Base-by-base conservation (phyloP, 2,113 vertebrate genomes). In the Triplophysa tibetana region DNA sequence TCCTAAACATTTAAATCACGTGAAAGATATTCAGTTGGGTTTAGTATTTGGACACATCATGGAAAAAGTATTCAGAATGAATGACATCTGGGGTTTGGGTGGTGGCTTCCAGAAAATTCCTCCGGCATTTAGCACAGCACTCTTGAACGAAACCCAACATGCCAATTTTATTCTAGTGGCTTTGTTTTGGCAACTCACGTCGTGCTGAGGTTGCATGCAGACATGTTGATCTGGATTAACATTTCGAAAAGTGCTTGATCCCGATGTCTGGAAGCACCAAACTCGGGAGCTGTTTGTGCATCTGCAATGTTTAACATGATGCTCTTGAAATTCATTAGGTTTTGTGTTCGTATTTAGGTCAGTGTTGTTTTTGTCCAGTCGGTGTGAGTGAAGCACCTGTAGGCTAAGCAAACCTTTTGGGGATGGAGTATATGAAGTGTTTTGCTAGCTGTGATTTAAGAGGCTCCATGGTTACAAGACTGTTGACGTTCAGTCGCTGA, bases 381-480 rank as follows among this genome's bases (percentile, higher is more conserved):
- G 8, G 19, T 58, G 19, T 58, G 4, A 52, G 14, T 52, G 50
- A 70, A 21, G 69, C 19, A 38, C 50, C 62, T 50, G 41, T 56
- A 26, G 8, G 29, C n/a, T 65, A 23, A 66, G 63, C 70, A 68
- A 68, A 81, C 41, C 41, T 66, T n/a, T 76, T 74, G 1, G 50
- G 62, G 58, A 70, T 24, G 45, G 48, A 48, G 56, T 19, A 75
- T 56, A 16, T 54, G 11, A 29, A 45, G 17, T 43, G 38, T 52
- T 77, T 65, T 16, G 21, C 61, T 50, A 64, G 24, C 6, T 2
- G 4, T 52, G 52, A 78, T 73, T 73, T 33, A 60, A 29, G 21
- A 54, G 62, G 33, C 50, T 66, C 70, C 38, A 60, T 70, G 70
- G 65, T 17, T 58, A 70, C 70, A 45, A 70, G 70, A 70, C 65